Evolutionary conservation across 2,113 vertebrate genomes (phyloP).

Genomic region (Catharus bicknelli): DNA sequence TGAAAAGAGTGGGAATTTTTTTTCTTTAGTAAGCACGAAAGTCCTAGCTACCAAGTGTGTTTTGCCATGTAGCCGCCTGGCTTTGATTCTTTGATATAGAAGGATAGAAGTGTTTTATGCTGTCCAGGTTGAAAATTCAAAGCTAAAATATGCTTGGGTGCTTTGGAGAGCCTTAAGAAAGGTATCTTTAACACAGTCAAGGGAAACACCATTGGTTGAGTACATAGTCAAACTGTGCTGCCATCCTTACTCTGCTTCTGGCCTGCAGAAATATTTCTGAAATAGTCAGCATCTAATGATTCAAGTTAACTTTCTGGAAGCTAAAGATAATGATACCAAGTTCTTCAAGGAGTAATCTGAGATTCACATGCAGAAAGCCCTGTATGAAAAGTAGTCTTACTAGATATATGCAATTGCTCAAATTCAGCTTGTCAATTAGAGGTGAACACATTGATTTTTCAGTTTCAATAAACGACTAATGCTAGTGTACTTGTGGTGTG

Average conservation of each 20-base stretch:
- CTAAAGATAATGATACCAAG: background rate
- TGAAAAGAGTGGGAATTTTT: rapidly evolving
- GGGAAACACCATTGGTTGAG: background rate
- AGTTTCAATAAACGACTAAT: constrained; percentile 23
- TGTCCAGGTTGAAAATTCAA: background rate
- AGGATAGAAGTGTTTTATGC: background rate
- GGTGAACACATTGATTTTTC: constrained; percentile 28
- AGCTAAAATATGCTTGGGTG: background rate
- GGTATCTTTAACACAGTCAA: background rate
- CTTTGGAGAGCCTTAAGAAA: background rate
- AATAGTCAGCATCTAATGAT: background rate
- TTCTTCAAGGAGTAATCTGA: background rate
- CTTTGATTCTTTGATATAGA: background rate
- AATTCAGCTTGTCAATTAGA: constrained; percentile 27
- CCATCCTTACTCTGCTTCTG: background rate
- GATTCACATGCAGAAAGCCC: background rate
- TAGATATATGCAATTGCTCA: background rate
- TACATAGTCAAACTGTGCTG: rapidly evolving
- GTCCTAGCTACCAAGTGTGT: background rate
- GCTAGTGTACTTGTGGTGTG: background rate
- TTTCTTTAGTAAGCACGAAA: background rate
- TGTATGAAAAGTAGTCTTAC: background rate
- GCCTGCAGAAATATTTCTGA: background rate
- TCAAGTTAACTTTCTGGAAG: background rate
- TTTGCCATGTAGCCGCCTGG: background rate